Conservation (phyloP, 1,140 invertebrate genomes). For the Drosophila watanabei region DNA sequence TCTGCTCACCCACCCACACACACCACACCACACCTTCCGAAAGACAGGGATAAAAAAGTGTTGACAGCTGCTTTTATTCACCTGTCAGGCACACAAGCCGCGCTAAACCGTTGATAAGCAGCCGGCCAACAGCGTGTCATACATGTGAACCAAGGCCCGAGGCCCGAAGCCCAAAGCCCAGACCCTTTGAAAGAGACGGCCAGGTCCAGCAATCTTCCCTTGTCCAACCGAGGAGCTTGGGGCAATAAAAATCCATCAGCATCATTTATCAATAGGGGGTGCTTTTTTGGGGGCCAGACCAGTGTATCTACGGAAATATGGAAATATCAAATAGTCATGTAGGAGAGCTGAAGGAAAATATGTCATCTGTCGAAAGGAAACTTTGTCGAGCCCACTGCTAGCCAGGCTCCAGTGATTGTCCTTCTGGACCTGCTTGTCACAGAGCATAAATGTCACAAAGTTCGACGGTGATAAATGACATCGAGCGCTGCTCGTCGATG, state of each 20-base stretch:
- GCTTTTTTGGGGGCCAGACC: conserved; percentile 14
- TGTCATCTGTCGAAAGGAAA: conserved; percentile 51
- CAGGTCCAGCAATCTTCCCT: conserved; percentile 13
- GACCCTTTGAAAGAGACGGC: background rate
- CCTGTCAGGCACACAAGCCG: conserved; percentile 78
- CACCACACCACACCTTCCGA: conserved; percentile 3
- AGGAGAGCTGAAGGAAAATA: conserved; percentile 54
- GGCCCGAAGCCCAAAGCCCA: background rate
- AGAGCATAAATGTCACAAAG: conserved; percentile 77
- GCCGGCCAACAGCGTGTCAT: conserved; percentile 59
- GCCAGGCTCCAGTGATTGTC: conserved; percentile 36
- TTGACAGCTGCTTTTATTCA: conserved; percentile 83
- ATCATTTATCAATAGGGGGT: conserved; percentile 76
- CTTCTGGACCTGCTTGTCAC: conserved; percentile 45
- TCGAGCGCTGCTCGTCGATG: conserved; percentile 34
- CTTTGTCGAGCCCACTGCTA: conserved; percentile 35
- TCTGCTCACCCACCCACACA: background rate
- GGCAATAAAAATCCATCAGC: conserved; percentile 81
- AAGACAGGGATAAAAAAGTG: conserved; percentile 59
- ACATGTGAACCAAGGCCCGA: conserved; percentile 44
- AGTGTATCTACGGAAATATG: conserved; percentile 55
- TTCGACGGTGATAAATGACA: conserved; percentile 76
- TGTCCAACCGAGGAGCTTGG: conserved; percentile 37
- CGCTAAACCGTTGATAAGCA: conserved; percentile 82
- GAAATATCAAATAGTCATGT: conserved; percentile 73